Evolutionary conservation across 2,113 vertebrate species (phyloP).

Genomic region (Menidia beryllina): DNA sequence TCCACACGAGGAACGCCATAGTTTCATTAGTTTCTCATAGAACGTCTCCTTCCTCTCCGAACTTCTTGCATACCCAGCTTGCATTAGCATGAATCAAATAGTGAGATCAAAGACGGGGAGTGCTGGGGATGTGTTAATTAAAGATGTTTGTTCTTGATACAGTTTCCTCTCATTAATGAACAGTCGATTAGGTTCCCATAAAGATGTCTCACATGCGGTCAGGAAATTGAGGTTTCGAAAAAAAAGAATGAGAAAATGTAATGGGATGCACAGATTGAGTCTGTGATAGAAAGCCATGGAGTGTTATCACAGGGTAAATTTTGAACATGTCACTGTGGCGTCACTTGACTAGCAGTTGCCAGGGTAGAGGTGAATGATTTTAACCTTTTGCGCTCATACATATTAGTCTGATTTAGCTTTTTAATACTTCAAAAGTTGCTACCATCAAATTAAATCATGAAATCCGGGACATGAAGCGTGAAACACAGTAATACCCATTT

Average conservation of each 20-base stretch:
- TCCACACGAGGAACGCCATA: slow-evolving; percentile 37
- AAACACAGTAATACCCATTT: too few species aligned
- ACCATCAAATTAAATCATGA: too few species aligned
- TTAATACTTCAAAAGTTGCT: too few species aligned
- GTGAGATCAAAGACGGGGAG: slow-evolving; percentile 76
- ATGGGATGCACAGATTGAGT: slow-evolving; percentile 72
- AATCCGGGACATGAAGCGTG: too few species aligned
- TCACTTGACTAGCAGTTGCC: slow-evolving; percentile 24
- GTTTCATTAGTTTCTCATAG: slow-evolving; percentile 56
- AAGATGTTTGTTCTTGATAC: slow-evolving; percentile 84
- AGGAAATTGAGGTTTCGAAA: slow-evolving; percentile 71
- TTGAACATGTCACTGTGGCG: slow-evolving; percentile 54
- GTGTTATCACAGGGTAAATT: slow-evolving; percentile 45
- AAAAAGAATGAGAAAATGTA: slow-evolving; percentile 62
- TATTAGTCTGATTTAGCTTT: background rate
- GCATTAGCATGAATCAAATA: slow-evolving; percentile 66
- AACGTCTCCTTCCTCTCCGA: slow-evolving; percentile 11
- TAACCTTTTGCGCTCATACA: background rate
- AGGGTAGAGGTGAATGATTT: slow-evolving; percentile 1
- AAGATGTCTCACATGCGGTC: slow-evolving; percentile 64
- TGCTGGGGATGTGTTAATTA: slow-evolving; percentile 82
- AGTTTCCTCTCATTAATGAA: slow-evolving; percentile 75
- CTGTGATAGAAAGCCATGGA: slow-evolving; percentile 47
- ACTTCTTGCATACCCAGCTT: slow-evolving; percentile 39
- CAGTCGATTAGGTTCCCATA: slow-evolving; percentile 77